phyloP scores from a whole-genome alignment of 2,888 invertebrate species.

The Hyposoter didymator region DNA sequence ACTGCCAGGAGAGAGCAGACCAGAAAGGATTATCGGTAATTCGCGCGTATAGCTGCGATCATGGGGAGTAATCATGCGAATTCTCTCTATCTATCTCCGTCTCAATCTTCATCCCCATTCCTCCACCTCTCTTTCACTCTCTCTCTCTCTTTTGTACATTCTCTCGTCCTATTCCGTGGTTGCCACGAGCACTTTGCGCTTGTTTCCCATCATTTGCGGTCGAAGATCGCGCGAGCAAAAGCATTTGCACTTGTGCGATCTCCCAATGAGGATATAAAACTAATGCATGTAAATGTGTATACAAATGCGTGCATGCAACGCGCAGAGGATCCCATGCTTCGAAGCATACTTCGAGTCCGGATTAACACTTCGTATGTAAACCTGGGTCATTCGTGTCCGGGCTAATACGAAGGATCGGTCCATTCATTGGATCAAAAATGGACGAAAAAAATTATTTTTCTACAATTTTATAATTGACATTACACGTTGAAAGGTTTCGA shows the following conservation, averaged over 20 bases:
- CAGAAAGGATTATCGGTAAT: slow-evolving; percentile 60
- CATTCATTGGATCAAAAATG: no score
- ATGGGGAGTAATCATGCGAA: slow-evolving; percentile 43
- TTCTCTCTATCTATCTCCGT: slow-evolving; percentile 34
- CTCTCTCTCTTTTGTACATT: slow-evolving; percentile 11
- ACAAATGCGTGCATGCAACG: not conserved
- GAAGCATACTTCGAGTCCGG: not conserved
- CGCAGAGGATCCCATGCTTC: not conserved
- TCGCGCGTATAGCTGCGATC: slow-evolving; percentile 53
- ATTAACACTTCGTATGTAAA: no score
- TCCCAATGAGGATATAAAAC: slow-evolving; percentile 17
- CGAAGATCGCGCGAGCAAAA: slow-evolving; percentile 21
- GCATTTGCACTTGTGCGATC: slow-evolving; percentile 50
- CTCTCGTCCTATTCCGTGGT: not conserved
- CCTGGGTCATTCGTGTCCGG: no score
- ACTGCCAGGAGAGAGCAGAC: slow-evolving; percentile 21
- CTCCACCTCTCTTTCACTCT: not conserved
- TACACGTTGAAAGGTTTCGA: no score
- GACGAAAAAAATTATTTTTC: no score
- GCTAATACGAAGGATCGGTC: no score
- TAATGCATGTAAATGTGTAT: not conserved
- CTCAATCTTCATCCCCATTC: slow-evolving; percentile 15
- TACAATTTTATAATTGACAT: no score
- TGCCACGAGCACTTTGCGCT: slow-evolving; percentile 45
- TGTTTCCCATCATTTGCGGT: slow-evolving; percentile 65